Evolutionary conservation across 2,113 vertebrate species (phyloP), one percentile per base, ranked within the genome.

Genomic region (Ageneiosus marmoratus): DNA sequence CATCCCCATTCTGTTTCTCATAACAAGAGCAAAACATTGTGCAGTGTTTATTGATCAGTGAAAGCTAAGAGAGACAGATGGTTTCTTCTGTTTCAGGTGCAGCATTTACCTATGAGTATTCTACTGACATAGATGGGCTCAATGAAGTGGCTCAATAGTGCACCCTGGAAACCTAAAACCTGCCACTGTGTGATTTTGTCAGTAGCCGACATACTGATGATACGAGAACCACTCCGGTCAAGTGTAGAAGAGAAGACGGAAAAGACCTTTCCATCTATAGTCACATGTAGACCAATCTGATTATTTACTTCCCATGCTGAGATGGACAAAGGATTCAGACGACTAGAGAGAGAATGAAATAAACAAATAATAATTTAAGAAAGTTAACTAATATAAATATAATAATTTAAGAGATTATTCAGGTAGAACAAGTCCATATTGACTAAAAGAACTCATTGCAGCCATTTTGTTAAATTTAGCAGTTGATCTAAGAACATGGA

Each of bases 151-250:
- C 97, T 98, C 51, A 99, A 93, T 84, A 99, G 84, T 0, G 97
- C 97, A 41, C 98, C 98, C 89, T 99, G 98, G 62, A 96, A 89
- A 85, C 98, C 98, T 18, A 99, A 89, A 73, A 98, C 97, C 87
- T 97, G 95, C 97, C 98, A 99, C 86, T 95, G 95, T 10, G 94
- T 96, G 83, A 99, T 78, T 81, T 99, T 99, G 92, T 99, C 98
- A 69, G 94, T 96, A 48, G 94, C 84, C 0, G 97, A 98, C 96
- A 99, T 97, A 81, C 97, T 99, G 87, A 94, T 93, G 69, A 94
- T 75, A 87, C 90, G 91, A 51, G 88, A 90, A 81, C 89, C 18
- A 34, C 89, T 76, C 60, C 93, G 91, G 55, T 92, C 89, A 13
- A 93, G 89, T 15, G 88, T 27, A 60, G 94, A 95, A 46, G 94